Evolutionary conservation across 2,797 vertebrate species (phyloP).

Genomic region (Borostomias antarcticus): DNA sequence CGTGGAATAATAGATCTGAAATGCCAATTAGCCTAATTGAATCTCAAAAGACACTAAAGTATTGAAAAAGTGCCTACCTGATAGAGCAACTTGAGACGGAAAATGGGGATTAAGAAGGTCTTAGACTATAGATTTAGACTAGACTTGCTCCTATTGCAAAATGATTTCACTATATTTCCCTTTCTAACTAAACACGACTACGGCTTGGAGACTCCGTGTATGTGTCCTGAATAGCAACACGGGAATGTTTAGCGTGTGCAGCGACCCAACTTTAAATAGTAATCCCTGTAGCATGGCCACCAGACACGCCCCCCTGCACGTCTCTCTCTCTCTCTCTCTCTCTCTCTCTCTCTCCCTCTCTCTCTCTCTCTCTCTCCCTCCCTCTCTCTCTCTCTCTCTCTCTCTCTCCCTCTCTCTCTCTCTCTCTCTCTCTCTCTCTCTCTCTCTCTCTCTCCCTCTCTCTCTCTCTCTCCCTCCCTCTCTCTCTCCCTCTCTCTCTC

Average conservation of each 20-base stretch:
- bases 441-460: conserved; percentile 17
- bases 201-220: not conserved
- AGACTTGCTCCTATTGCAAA: not conserved
- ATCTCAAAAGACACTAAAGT: not conserved
- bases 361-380: conserved; percentile 5
- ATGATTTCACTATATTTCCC: conserved; percentile 22
- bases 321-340: conserved; percentile 20
- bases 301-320: conserved; percentile 58
- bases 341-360: conserved; percentile 8
- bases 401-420: not conserved
- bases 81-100: not conserved
- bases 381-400: conserved; percentile 1
- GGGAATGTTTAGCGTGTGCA: conserved; percentile 39
- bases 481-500: conserved; percentile 20
- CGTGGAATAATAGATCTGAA: not conserved
- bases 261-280: conserved; percentile 75
- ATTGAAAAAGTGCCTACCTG: conserved; percentile 40
- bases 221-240: conserved; percentile 27
- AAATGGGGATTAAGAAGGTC: not conserved
- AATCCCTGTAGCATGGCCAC: conserved; percentile 57
- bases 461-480: conserved; percentile 22
- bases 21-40: not conserved
- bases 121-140: not conserved
- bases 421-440: conserved; percentile 19
- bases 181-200: too few relatives aligned